Evolutionary conservation across 2,797 vertebrate genomes (phyloP).

Genomic region (Leontopithecus rosalia): DNA sequence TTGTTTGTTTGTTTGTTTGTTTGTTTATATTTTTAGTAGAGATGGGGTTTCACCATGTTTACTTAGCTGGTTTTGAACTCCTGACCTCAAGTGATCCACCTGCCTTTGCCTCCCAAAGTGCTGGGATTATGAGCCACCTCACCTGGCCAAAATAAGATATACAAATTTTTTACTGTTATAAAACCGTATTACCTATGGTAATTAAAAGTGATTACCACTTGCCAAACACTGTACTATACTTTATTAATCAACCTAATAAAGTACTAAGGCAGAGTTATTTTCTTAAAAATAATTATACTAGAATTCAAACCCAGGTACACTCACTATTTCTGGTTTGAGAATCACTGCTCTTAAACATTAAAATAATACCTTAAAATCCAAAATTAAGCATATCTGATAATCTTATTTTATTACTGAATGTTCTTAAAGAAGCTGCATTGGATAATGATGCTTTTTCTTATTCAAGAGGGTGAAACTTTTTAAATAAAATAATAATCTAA

Average conservation of each 20-base stretch:
- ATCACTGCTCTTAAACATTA: neutral
- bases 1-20: too few relatives aligned
- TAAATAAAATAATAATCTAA: neutral
- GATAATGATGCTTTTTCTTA: neutral
- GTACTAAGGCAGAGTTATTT: neutral
- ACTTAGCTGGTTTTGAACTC: too few relatives aligned
- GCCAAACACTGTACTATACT: neutral
- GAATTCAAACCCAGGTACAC: neutral
- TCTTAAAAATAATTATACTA: neutral
- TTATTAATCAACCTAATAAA: neutral
- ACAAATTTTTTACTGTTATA: neutral
- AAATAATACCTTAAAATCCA: neutral
- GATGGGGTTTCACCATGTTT: too few relatives aligned
- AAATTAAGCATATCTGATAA: neutral
- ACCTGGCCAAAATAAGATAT: too few relatives aligned
- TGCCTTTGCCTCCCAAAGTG: too few relatives aligned
- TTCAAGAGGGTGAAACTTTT: neutral
- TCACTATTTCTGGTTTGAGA: neutral
- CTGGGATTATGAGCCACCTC: too few relatives aligned
- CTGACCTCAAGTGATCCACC: too few relatives aligned
- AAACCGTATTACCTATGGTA: neutral
- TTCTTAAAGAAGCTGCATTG: neutral
- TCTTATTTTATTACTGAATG: neutral
- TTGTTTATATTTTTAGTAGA: too few relatives aligned
- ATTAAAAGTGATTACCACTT: neutral